Conservation (phyloP, 2,797 vertebrate species). For the Cetoscarus ocellatus region DNA sequence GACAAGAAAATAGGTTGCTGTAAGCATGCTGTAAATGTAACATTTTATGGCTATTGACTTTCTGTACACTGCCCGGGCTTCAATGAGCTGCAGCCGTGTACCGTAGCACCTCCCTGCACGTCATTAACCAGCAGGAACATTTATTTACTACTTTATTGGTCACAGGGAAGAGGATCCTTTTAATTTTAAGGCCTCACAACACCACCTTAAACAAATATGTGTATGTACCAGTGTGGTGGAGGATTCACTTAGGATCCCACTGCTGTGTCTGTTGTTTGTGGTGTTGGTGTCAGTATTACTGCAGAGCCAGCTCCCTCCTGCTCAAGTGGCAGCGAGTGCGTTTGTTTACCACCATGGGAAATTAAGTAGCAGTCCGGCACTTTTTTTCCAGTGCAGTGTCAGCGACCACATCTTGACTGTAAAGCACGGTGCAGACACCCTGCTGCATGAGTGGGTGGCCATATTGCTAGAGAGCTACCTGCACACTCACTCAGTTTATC, state of each 20-base stretch:
- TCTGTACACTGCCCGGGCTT: conserved; percentile 8
- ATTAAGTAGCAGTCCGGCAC: conserved; percentile 69
- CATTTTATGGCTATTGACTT: conserved; percentile 52
- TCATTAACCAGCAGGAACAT: conserved; percentile 40
- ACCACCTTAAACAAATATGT: conserved; percentile 23
- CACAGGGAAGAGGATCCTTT: conserved; percentile 29
- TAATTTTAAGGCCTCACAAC: conserved; percentile 37
- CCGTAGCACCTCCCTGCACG: conserved; percentile 47
- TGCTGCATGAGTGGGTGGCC: conserved; percentile 39
- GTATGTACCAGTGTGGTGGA: conserved; percentile 18
- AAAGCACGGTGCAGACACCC: conserved; percentile 30
- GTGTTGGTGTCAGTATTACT: conserved; percentile 53
- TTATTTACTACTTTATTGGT: conserved; percentile 35
- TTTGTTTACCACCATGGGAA: conserved; percentile 80
- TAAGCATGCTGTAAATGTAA: conserved; percentile 27
- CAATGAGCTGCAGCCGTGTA: conserved; percentile 32
- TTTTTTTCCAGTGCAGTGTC: conserved; percentile 68
- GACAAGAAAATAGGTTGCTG: conserved; percentile 6
- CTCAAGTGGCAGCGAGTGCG: conserved; percentile 49
- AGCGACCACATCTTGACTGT: conserved; percentile 60
- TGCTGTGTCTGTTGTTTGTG: conserved; percentile 45
- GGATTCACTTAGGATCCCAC: conserved; percentile 28
- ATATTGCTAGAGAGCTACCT: conserved; percentile 33
- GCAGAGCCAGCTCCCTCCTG: conserved; percentile 68
- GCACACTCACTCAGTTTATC: conserved; percentile 26